A percentile compares a stretch with the other conserved stretches of the same genome.
These are phyloP conservation scores for Manis javanica DNA, from an alignment of 2,797 vertebrate species.

Conservation along the genomic window DNA sequence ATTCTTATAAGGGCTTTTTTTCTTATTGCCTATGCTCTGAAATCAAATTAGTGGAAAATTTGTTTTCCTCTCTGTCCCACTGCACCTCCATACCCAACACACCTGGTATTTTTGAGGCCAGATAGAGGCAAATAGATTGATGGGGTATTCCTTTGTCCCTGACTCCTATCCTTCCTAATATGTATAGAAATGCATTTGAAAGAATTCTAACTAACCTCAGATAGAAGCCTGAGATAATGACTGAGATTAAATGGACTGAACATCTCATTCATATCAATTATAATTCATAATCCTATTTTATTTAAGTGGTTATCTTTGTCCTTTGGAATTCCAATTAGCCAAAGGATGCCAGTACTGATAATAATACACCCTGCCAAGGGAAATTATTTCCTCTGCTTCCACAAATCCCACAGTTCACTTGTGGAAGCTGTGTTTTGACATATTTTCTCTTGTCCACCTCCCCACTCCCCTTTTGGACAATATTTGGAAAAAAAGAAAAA, in stretches of 20 bases:
- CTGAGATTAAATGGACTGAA: constrained; percentile 49
- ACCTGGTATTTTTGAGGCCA: not conserved
- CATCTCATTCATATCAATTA: constrained; percentile 67
- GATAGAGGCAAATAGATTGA: constrained; percentile 2
- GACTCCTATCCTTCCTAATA: constrained; percentile 2
- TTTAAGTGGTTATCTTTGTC: constrained; percentile 69
- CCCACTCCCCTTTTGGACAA: not conserved
- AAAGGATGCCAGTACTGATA: constrained; percentile 48
- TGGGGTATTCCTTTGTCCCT: not conserved
- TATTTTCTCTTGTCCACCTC: not conserved
- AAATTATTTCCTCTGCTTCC: constrained; percentile 39
- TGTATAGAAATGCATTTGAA: constrained; percentile 51
- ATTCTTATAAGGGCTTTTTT: constrained; percentile 48
- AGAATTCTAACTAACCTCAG: constrained; percentile 60
- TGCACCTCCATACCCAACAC: not conserved
- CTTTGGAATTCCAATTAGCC: constrained; percentile 72
- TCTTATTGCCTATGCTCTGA: constrained; percentile 27
- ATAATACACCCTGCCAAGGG: constrained; percentile 47
- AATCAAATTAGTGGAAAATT: constrained; percentile 55
- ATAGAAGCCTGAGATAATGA: constrained; percentile 61
- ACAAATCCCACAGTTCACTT: constrained; percentile 17
- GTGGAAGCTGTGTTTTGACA: constrained; percentile 32
- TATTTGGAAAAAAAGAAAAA: not conserved
- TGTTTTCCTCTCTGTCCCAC: constrained; percentile 49
- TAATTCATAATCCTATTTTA: constrained; percentile 71